Base-by-base conservation (phyloP, 30 jellyfish, hydroid and myxozoan genomes). In the Aurelia sp. region DNA sequence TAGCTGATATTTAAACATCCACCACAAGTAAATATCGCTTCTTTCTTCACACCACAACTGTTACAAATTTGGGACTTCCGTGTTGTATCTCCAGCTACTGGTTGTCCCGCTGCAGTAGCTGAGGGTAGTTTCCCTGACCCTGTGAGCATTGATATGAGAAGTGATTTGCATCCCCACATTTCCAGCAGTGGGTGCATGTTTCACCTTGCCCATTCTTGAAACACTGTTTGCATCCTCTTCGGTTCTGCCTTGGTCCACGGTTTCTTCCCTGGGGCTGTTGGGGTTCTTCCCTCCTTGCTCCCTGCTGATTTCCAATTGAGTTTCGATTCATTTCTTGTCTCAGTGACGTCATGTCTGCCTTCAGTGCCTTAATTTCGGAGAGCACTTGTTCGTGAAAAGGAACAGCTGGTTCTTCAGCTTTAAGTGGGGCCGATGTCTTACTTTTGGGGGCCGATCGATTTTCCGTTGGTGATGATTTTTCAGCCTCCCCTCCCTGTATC, bases 181-280 rank as follows among this genome's bases (percentile, higher is more conserved):
- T 73, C 84, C 73, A 73, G 52, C 84, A 73, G 19, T 73, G 84
- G 47, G 84, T 73, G 70, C 84, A 52, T 73, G 48, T 73, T 37
- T 3, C 50, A 37, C 84, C 84, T 73, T 6, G 70, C 48, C 84
- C 71, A 12, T 73, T 73, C 57, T 73, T 73, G 61, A 44, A 73
- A 50, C 84, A 73, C 41, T 73, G 48, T 35, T 50, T 73, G 52
- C 84, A 73, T 7, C 83, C 69, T 17, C 83, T 16, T 11, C 70
- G 48, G 23, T 48, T 72, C 5, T 40, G 68, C 41, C 83, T 27
- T 35, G 20, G 27, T 15, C 62, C 30, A 17, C 83, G 48, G 6
- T 66, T 66, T 30, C 69, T 72, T 41, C 70, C 69, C 19, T 72
- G 83, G 41, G 67, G 52, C 70, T 20, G 68, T 41, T 11, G 18